Evolutionary conservation across 2,797 vertebrate genomes (phyloP).

Genomic region (Merluccius polli): DNA sequence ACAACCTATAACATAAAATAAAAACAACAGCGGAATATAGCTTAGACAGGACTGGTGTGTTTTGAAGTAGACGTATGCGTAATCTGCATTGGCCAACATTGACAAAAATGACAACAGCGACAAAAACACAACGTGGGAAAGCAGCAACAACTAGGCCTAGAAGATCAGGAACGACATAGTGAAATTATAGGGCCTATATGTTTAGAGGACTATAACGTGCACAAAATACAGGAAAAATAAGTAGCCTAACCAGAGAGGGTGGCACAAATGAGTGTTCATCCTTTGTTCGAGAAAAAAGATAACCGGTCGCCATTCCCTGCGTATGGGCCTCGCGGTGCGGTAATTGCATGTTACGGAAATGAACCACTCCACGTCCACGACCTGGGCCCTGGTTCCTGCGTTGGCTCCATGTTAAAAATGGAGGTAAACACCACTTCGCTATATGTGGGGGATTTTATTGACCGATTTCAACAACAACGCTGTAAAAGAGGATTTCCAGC

Average conservation of each 20-base stretch:
- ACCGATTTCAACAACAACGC: neutral
- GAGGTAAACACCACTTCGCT: neutral
- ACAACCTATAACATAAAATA: slow-evolving; percentile 7
- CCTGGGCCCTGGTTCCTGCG: neutral
- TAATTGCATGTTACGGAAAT: neutral
- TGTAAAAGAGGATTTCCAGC: neutral
- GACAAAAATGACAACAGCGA: slow-evolving; percentile 46
- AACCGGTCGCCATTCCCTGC: neutral
- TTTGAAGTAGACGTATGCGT: slow-evolving; percentile 60
- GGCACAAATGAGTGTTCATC: neutral
- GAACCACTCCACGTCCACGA: neutral
- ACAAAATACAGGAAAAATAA: slow-evolving; percentile 20
- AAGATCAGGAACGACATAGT: slow-evolving; percentile 11
- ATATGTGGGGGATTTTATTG: neutral
- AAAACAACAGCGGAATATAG: slow-evolving; percentile 62
- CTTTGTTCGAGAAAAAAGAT: neutral
- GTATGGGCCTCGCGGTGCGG: neutral
- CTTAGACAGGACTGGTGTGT: slow-evolving; percentile 58
- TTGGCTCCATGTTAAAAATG: neutral
- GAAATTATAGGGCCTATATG: neutral
- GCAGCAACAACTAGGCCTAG: neutral
- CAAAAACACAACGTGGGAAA: slow-evolving; percentile 5
- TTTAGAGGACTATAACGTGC: slow-evolving; percentile 44
- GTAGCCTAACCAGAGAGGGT: neutral
- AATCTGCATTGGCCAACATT: slow-evolving; percentile 42